Percentiles rank a stretch among this genome's conserved stretches.
These are phyloP conservation scores for Dipodomys spectabilis DNA, from an alignment of 2,113 vertebrate genomes.

Conservation along the genomic window DNA sequence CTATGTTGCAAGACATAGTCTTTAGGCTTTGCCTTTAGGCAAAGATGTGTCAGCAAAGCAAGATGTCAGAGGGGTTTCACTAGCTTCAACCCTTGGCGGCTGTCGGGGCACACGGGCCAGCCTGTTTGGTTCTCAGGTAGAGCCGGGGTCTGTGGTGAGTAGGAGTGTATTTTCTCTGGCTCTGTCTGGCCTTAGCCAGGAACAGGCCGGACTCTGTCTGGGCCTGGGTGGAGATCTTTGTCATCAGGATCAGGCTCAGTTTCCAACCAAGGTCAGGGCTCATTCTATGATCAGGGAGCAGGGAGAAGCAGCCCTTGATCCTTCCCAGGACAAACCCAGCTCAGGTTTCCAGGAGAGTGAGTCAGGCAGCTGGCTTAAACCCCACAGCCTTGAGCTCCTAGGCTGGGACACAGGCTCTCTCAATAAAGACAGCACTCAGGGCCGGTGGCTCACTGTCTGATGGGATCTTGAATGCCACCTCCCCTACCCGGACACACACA, in stretches of 20 bases:
- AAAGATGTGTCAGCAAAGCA: not conserved
- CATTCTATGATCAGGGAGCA: not conserved
- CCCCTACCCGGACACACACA: not conserved
- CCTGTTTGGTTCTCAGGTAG: not conserved
- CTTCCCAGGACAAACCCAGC: slow-evolving; percentile 28
- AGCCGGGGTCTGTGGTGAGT: not conserved
- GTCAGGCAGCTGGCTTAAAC: not conserved
- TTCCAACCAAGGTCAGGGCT: slow-evolving; percentile 31
- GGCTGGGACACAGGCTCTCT: not conserved
- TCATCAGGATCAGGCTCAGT: not conserved
- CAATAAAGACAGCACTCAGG: not conserved
- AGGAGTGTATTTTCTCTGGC: not conserved
- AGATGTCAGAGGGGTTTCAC: not conserved
- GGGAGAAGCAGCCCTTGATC: not conserved
- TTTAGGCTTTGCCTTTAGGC: not conserved
- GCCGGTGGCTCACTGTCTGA: not conserved
- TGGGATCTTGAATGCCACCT: not conserved
- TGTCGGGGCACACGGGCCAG: not conserved
- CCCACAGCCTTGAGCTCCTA: not conserved
- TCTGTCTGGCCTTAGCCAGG: not conserved
- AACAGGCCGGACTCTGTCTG: not conserved
- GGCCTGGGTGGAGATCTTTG: slow-evolving; percentile 29
- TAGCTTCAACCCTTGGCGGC: not conserved
- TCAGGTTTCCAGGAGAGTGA: not conserved
- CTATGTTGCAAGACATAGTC: no score